These are phyloP conservation scores for Cichladusa arquata DNA, from an alignment of 2,113 vertebrate genomes.

Conservation along the genomic window DNA sequence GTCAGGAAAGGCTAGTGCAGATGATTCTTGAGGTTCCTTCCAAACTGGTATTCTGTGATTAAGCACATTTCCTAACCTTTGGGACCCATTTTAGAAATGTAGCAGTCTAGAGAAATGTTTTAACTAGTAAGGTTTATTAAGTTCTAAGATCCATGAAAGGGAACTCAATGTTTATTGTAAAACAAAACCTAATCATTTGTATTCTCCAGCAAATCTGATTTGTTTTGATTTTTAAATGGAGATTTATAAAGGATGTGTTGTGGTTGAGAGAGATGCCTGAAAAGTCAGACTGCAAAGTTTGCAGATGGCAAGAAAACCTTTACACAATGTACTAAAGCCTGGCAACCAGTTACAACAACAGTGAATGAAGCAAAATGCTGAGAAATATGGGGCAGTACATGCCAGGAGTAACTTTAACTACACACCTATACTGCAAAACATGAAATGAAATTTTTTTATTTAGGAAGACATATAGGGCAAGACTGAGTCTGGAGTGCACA, in stretches of 20 bases:
- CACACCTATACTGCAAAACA: rapidly evolving
- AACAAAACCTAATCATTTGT: not conserved
- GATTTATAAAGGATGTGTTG: not conserved
- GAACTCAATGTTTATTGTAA: not conserved
- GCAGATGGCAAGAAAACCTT: not conserved
- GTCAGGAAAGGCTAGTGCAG: not conserved
- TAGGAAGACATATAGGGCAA: not conserved
- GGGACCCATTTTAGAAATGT: not conserved
- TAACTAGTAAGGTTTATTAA: not conserved
- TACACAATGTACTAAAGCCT: not conserved
- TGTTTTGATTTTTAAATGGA: not conserved
- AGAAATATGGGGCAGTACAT: not conserved
- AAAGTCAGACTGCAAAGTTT: not conserved
- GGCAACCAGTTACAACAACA: not conserved
- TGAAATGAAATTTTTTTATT: not conserved
- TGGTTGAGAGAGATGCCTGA: not conserved
- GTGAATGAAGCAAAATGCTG: not conserved
- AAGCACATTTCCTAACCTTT: not conserved
- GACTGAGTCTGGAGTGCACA: not conserved
- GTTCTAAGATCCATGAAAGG: not conserved
- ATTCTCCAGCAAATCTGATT: not conserved
- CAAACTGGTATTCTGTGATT: not conserved
- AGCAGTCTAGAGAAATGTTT: not conserved
- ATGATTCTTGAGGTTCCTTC: not conserved
- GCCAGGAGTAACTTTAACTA: not conserved